Evolutionary conservation across 2,797 vertebrate genomes (phyloP).

Genomic region (Forpus xanthops): DNA sequence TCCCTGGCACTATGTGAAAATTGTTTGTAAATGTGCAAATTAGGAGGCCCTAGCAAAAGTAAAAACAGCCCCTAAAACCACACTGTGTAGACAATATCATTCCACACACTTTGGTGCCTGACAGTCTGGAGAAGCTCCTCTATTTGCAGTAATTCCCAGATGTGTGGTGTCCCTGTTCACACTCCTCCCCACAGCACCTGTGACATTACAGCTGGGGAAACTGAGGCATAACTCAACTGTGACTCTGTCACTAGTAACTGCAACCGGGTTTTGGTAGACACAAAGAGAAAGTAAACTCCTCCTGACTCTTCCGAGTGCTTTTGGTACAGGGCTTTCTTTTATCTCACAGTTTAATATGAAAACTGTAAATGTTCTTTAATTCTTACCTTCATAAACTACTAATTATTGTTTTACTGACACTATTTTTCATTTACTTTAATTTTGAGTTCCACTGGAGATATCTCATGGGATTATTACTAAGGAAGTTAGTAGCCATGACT

Average conservation of each 20-base stretch:
- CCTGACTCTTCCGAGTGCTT: not conserved
- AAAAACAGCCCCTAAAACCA: not conserved
- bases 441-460: not conserved
- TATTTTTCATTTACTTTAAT: not conserved
- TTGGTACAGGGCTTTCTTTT: not conserved
- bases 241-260: not conserved
- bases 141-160: not conserved
- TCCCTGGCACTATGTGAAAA: not conserved
- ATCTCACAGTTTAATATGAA: constrained; percentile 9
- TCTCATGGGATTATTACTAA: not conserved
- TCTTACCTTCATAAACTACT: not conserved
- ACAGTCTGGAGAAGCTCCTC: not conserved
- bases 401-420: not conserved
- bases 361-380: not conserved
- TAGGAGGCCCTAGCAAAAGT: not conserved
- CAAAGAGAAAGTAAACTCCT: not conserved
- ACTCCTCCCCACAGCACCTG: not conserved
- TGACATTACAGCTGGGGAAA: not conserved
- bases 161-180: not conserved
- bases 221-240: not conserved
- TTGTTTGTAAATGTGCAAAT: not conserved
- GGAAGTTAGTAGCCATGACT: not conserved
- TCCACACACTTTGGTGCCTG: not conserved
- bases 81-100: not conserved
- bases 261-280: not conserved